Percentiles rank a stretch among this genome's conserved stretches.
Conservation (phyloP, 2,888 invertebrate species). For the Colostygia pectinataria region DNA sequence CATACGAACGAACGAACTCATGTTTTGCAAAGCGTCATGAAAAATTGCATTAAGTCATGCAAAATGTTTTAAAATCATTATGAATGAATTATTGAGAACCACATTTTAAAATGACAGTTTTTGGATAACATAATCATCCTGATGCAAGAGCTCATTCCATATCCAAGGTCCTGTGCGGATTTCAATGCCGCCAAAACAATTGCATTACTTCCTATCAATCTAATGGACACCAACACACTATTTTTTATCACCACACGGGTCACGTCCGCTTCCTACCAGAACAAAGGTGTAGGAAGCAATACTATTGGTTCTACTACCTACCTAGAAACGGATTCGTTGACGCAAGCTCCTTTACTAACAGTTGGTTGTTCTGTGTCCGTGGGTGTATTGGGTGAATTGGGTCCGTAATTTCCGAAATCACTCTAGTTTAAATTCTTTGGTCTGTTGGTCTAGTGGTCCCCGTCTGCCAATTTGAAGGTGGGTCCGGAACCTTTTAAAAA, state of each 20-base stretch:
- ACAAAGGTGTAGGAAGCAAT: constrained; percentile 52
- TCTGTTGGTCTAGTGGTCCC: too few relatives aligned
- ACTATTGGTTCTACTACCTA: constrained; percentile 27
- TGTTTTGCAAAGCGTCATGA: too few relatives aligned
- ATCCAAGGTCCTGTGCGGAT: too few relatives aligned
- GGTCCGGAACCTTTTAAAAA: too few relatives aligned
- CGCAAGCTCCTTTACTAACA: constrained; percentile 41
- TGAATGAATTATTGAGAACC: too few relatives aligned
- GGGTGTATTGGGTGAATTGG: constrained; percentile 40
- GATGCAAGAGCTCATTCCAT: too few relatives aligned
- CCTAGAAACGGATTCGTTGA: constrained; percentile 45
- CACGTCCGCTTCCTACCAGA: constrained; percentile 30
- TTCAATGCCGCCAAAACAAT: constrained; percentile 4
- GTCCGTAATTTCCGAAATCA: constrained; percentile 49
- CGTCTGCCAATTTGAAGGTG: too few relatives aligned
- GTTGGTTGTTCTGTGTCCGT: constrained; percentile 28
- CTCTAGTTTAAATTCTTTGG: constrained; percentile 37
- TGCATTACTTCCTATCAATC: neutral
- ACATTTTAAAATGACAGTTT: too few relatives aligned
- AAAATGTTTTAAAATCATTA: too few relatives aligned
- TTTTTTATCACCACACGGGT: constrained; percentile 20
- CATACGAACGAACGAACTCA: too few relatives aligned
- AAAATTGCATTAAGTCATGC: too few relatives aligned
- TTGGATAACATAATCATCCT: too few relatives aligned
- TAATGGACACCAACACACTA: neutral